Conservation (phyloP, 2,113 vertebrate species). For the Poicephalus gulielmi region DNA sequence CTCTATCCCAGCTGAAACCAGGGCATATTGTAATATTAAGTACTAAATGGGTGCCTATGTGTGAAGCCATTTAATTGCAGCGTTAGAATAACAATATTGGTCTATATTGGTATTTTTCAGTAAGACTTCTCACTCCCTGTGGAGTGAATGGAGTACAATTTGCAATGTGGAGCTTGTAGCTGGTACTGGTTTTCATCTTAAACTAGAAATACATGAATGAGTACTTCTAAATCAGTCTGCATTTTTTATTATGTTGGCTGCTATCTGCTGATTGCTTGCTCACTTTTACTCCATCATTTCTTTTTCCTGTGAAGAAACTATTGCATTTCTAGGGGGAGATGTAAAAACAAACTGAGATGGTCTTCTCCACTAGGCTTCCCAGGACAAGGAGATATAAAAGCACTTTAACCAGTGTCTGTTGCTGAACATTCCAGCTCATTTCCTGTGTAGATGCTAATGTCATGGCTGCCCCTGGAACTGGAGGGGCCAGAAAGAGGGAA, state of each 20-base stretch:
- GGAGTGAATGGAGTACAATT: background rate
- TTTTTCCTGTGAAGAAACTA: background rate
- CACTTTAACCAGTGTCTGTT: background rate
- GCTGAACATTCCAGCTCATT: background rate
- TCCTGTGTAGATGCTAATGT: background rate
- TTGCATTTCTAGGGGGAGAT: background rate
- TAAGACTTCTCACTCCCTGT: background rate
- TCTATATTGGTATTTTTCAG: background rate
- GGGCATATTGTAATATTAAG: background rate
- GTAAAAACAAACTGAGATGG: background rate
- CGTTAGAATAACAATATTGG: background rate
- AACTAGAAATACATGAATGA: background rate
- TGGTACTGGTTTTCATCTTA: background rate
- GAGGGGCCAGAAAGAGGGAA: background rate
- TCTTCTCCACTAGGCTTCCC: background rate
- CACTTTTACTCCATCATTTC: background rate
- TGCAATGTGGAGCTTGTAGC: background rate
- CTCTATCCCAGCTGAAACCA: background rate
- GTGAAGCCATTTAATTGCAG: background rate
- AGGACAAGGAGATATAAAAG: background rate
- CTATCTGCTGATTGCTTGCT: background rate
- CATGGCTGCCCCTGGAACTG: fast-evolving
- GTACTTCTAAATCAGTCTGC: background rate
- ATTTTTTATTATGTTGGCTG: background rate
- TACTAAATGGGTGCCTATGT: background rate